A percentile compares a stretch with the other conserved stretches of the same genome.
Conservation (phyloP, 2,113 vertebrate genomes). For the Callionymus lyra region DNA sequence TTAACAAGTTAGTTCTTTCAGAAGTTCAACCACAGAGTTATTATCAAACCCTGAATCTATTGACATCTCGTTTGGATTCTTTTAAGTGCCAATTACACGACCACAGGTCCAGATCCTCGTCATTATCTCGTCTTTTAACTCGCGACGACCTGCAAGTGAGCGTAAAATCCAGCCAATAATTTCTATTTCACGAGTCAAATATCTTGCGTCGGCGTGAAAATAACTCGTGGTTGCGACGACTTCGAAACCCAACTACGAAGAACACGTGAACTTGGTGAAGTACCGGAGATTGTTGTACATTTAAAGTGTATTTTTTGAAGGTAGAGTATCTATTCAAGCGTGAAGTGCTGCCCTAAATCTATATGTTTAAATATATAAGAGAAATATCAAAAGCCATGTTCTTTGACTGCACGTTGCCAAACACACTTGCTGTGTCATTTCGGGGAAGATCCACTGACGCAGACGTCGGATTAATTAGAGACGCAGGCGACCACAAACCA, state of each 20-base stretch:
- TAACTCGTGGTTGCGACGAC: too few species aligned
- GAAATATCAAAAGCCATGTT: conserved; percentile 8
- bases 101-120: too few species aligned
- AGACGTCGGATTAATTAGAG: conserved; percentile 38
- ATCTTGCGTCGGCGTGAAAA: too few species aligned
- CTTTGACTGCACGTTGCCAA: conserved; percentile 28
- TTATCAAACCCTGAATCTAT: too few species aligned
- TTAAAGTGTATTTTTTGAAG: conserved; percentile 25
- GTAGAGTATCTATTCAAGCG: conserved; percentile 20
- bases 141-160: too few species aligned
- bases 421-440: conserved; percentile 12
- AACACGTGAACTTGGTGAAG: too few species aligned
- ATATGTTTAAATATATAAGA: background rate
- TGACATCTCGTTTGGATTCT: too few species aligned
- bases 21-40: background rate
- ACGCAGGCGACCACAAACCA: conserved; percentile 34
- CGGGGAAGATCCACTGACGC: conserved; percentile 48
- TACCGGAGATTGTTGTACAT: too few species aligned
- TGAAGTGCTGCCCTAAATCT: conserved; percentile 29
- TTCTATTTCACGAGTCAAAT: too few species aligned
- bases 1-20: conserved; percentile 3
- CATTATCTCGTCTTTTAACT: too few species aligned
- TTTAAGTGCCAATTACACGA: too few species aligned
- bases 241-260: conserved; percentile 12
- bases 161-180: too few species aligned